Evolutionary conservation across 2,797 vertebrate species (phyloP).

Genomic region (Amblyraja radiata): DNA sequence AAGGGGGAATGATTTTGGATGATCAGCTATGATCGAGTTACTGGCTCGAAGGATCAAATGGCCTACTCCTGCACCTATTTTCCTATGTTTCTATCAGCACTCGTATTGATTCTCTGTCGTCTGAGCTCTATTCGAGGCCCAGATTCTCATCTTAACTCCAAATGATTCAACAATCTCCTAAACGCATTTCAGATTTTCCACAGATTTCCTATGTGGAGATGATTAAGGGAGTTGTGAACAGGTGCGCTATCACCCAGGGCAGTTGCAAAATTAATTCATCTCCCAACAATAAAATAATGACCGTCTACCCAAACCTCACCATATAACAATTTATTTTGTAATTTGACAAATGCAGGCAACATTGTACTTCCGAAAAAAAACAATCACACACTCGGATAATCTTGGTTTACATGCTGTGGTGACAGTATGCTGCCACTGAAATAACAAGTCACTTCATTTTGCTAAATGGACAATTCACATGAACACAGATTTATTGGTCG

Average conservation of each 20-base stretch:
- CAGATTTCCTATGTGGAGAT: neutral
- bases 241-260: neutral
- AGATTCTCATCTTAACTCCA: neutral
- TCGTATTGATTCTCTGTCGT: neutral
- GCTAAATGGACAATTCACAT: neutral
- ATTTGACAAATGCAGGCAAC: slow-evolving; percentile 9
- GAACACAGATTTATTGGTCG: neutral
- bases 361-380: slow-evolving; percentile 6
- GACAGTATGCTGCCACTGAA: neutral
- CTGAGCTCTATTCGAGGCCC: neutral
- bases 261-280: neutral
- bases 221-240: neutral
- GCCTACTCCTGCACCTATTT: too few species aligned
- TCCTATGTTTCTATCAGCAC: too few species aligned
- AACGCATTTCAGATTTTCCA: neutral
- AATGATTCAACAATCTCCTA: neutral
- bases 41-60: too few species aligned
- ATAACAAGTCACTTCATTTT: neutral
- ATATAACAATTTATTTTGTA: slow-evolving; percentile 34
- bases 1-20: too few species aligned
- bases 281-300: neutral
- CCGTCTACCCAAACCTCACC: neutral
- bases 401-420: slow-evolving; percentile 5
- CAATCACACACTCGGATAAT: slow-evolving; percentile 20
- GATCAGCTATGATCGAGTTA: too few species aligned